Base-by-base conservation (phyloP, 2,797 vertebrate genomes). In the Xerus rutilus region DNA sequence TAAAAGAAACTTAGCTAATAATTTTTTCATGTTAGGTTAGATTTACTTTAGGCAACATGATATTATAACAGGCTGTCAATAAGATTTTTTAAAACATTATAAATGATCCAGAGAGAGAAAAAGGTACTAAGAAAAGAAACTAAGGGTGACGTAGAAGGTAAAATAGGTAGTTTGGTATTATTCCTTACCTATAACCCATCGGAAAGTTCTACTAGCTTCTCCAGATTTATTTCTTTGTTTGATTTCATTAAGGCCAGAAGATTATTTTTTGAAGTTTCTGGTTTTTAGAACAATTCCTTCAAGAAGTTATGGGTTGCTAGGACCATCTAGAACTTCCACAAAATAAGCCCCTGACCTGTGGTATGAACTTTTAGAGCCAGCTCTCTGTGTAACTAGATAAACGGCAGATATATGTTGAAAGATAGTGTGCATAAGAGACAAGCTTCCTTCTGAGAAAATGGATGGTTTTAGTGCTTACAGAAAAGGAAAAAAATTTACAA, bases 391-490 rank as follows among this genome's bases (percentile, higher is more conserved):
- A 43, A 10, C 32, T 23, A 57, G 39, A 57, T 72, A 74, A 52
- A 20, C 20, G 14, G 47, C 47, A 32, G 11, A 59, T 20, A 43
- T 9, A 15, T 2, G 3, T 10, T 17, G 79, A 74, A 81, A 69
- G n/a, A 21, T 5, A n/a, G 15, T 0, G 1, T 70, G 2, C 45
- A 1, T 4, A 23, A 72, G 62, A 78, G 28, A 67, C 39, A 43
- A 70, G 43, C 76, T 64, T 82, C 81, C 94, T 57, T 32, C 77
- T n/a, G 94, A 86, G 59, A 90, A 97, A 94, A 94, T 45, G 14
- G 14, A 15, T 30, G 25, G 52, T n/a, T 73, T 74, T 25, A 1
- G 12, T 57, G n/a, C 57, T 89, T 72, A 64, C 0, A 3, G 35
- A 67, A 77, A 91, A 91, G 89, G 73, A 57, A 81, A 87, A 77